These are phyloP conservation scores for Copidosoma aretas DNA, from an alignment of 2,888 invertebrate species.

Conservation along the genomic window DNA sequence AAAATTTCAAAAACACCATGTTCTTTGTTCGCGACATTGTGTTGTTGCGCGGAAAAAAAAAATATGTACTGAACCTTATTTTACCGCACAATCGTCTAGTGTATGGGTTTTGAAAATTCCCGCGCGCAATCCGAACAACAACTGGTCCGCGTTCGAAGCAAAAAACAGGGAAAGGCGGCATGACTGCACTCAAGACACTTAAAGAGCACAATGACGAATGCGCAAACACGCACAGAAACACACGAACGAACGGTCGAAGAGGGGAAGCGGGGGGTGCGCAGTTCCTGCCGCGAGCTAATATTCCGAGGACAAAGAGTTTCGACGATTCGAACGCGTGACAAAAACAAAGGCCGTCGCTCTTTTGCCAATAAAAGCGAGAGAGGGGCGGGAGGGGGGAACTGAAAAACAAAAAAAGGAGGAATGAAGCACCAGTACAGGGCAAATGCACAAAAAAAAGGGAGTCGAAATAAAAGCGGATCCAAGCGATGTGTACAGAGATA, in stretches of 20 bases:
- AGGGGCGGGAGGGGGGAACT: background rate
- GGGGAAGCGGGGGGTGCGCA: slow-evolving; percentile 3
- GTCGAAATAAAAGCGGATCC: too few species aligned
- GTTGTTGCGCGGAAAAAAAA: too few species aligned
- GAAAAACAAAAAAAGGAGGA: background rate
- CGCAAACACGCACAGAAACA: background rate
- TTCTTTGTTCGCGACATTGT: too few species aligned
- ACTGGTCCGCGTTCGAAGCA: too few species aligned
- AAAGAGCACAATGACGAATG: background rate
- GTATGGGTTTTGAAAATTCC: too few species aligned
- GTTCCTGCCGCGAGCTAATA: slow-evolving; percentile 2
- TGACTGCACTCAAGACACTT: background rate
- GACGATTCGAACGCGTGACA: slow-evolving; percentile 11
- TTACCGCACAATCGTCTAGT: too few species aligned
- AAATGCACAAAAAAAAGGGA: too few species aligned
- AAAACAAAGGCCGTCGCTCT: slow-evolving; percentile 17
- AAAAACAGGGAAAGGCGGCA: background rate
- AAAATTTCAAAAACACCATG: too few species aligned
- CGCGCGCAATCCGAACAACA: too few species aligned
- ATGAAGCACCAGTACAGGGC: background rate
- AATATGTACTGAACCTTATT: too few species aligned
- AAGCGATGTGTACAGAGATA: too few species aligned
- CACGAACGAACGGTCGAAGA: background rate
- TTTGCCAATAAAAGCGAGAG: background rate
- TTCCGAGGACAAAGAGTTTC: slow-evolving; percentile 7